phyloP scores from a whole-genome alignment of 2,113 vertebrate genomes.

The Labeo rohita region DNA sequence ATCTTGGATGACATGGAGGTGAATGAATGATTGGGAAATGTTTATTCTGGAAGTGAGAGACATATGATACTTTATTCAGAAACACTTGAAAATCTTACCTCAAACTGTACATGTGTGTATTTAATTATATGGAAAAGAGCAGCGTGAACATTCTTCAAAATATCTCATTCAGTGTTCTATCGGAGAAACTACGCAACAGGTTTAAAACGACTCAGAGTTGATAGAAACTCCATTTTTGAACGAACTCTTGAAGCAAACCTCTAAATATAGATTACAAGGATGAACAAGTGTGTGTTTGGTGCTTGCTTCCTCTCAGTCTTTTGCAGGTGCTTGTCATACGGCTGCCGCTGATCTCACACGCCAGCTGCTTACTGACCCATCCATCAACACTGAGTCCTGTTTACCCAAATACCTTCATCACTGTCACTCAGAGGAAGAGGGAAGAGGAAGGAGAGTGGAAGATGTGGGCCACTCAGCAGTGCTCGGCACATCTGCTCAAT shows the following conservation, averaged over 20 bases:
- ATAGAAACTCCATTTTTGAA: not conserved
- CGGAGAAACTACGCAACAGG: too few relatives aligned
- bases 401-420: constrained; percentile 41
- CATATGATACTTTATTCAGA: too few relatives aligned
- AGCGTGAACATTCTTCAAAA: not conserved
- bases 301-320: constrained; percentile 9
- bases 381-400: constrained; percentile 31
- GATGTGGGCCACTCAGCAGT: constrained; percentile 44
- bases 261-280: constrained; percentile 19
- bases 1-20: too few relatives aligned
- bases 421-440: constrained; percentile 43
- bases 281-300: not conserved
- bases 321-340: constrained; percentile 22
- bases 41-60: too few relatives aligned
- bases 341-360: constrained; percentile 13
- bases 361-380: constrained; percentile 34
- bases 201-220: too few relatives aligned
- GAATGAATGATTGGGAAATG: too few relatives aligned
- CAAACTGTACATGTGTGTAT: too few relatives aligned
- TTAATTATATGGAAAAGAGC: not conserved
- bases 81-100: too few relatives aligned
- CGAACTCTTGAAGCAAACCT: not conserved
- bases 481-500: constrained; percentile 37
- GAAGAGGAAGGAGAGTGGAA: constrained; percentile 39
- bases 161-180: not conserved